Evolutionary conservation across 2,888 invertebrate species (phyloP).

Genomic region (Hedychridium roseum): DNA sequence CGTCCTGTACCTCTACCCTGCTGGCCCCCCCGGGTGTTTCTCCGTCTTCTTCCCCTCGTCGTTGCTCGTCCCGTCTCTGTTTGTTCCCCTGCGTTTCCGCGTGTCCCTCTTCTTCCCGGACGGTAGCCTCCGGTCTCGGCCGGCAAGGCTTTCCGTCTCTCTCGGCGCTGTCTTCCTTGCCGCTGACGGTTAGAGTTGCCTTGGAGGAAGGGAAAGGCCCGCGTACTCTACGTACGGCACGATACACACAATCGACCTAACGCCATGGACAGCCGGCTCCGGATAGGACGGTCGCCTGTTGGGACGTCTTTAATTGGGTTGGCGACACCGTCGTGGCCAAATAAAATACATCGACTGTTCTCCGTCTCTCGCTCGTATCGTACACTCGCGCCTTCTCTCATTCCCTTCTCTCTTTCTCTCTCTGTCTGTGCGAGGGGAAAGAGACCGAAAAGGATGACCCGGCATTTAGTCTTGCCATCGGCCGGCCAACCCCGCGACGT

Average conservation of each 20-base stretch:
- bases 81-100: neutral
- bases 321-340: conserved; percentile 52
- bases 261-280: conserved; percentile 28
- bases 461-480: conserved; percentile 20
- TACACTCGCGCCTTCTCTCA: conserved; percentile 4
- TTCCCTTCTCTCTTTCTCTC: conserved; percentile 3
- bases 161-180: conserved; percentile 36
- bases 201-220: conserved; percentile 26
- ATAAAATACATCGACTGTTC: conserved; percentile 52
- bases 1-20: too few relatives aligned
- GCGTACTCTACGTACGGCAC: conserved; percentile 24
- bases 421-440: conserved; percentile 3
- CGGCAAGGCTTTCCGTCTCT: conserved; percentile 1
- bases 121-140: conserved; percentile 2
- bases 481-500: too few relatives aligned
- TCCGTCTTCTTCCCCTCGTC: neutral
- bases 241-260: conserved; percentile 18
- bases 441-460: neutral
- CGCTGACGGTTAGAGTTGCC: conserved; percentile 45
- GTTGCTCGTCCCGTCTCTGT: neutral
- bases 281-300: conserved; percentile 45
- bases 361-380: conserved; percentile 23
- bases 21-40: conserved; percentile 5
- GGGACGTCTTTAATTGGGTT: conserved; percentile 64
- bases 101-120: neutral